Evolutionary conservation across 1,140 invertebrate genomes (phyloP).

Genomic region (Rhopalosiphum maidis): DNA sequence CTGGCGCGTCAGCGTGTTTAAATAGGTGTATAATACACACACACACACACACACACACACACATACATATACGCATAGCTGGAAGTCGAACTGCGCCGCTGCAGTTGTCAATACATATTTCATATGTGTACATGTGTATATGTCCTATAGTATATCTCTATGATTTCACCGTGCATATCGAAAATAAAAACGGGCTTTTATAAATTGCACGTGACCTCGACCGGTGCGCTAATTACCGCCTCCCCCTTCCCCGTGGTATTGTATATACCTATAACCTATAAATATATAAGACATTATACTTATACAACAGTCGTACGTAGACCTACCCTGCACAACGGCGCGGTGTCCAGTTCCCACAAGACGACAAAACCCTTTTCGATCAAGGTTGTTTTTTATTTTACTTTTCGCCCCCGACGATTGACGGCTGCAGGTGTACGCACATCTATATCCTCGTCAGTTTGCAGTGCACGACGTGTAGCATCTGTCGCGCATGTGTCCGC

Average conservation of each 20-base stretch:
- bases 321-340: not conserved
- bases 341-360: not conserved
- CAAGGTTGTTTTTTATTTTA: not conserved
- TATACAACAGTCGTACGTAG: not conserved
- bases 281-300: not conserved
- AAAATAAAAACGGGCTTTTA: slow-evolving; percentile 19
- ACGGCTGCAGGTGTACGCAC: not conserved
- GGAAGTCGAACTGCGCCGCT: not conserved
- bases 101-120: slow-evolving; percentile 26
- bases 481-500: not conserved
- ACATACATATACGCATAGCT: not conserved
- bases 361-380: not conserved
- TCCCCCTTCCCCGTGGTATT: too few species aligned
- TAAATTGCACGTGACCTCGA: not conserved
- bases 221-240: not conserved
- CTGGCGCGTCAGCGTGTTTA: not conserved
- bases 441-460: not conserved
- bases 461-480: not conserved
- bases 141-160: not conserved
- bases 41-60: not conserved
- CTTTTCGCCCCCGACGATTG: not conserved
- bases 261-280: not conserved
- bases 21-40: not conserved
- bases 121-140: not conserved
- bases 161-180: slow-evolving; percentile 10